Evolutionary conservation across 1,140 invertebrate genomes (phyloP), one percentile per base, ranked within the genome.

Genomic region (Anagrus nilaparvatae): DNA sequence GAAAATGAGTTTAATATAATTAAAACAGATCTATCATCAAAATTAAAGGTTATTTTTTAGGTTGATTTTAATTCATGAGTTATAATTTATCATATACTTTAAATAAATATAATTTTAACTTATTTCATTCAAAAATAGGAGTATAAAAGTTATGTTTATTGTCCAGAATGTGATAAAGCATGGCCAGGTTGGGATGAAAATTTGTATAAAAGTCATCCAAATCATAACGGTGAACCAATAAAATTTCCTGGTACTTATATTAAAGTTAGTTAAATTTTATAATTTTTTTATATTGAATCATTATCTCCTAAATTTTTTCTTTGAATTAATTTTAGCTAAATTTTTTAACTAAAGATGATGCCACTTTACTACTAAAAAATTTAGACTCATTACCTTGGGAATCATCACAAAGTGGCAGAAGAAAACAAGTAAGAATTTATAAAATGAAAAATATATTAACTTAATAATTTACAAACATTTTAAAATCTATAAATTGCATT

Each of bases 391-490:
- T 90, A 34, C 78, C 83, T 4, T 99, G 95, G 93, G 79, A 84
- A 46, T 68, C 74, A 24, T 98, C 95, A 2, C 95, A 98, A 67
- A 97, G 93, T 65, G 96, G 95, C 4, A 73, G 96, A 38, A 77
- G 87, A 46, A 98, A 98, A 67, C 92, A 96, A 70, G 79, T 81
- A 60, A 33, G 19, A 80, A 29, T 27, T 40, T 43, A 30, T n/a
- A n/a, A n/a, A n/a, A n/a, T 23, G 28, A 5, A 42, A 44, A 28
- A 13, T 47, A 14, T 28, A 23, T 30, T 30, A 14, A 5, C 13
- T n/a, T 5, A 13, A 30, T 30, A n/a, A 14, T 30, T 8, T n/a
- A 30, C 5, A 14, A 10, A 30, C 12, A n/a, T 27, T 14, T 7
- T 37, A 18, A 4, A 3, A 18, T 14, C 23, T 13, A 16, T 29